phyloP scores from a whole-genome alignment of 1,140 invertebrate genomes.

The Halesus radiatus region DNA sequence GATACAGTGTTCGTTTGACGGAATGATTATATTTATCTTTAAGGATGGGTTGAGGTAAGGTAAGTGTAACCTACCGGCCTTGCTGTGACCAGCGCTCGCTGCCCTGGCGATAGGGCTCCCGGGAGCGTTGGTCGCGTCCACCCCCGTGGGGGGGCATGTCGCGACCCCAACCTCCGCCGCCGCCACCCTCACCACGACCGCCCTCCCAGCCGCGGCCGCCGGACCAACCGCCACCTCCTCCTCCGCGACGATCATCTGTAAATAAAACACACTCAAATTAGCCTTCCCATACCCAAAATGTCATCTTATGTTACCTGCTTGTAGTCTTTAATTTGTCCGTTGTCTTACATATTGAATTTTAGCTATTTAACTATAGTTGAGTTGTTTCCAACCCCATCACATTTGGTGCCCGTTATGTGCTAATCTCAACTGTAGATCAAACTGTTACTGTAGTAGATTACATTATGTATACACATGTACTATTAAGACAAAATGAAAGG shows the following conservation, averaged over 20 bases:
- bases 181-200: conserved; percentile 37
- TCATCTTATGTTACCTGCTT: background rate
- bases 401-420: no score
- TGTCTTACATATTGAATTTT: background rate
- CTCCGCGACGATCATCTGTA: conserved; percentile 53
- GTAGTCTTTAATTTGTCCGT: background rate
- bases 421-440: no score
- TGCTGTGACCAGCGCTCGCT: background rate
- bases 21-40: background rate
- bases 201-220: conserved; percentile 43
- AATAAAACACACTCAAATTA: background rate
- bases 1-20: no score
- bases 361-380: background rate
- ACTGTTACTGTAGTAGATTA: no score
- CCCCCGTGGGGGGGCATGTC: conserved; percentile 7
- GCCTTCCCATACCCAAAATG: background rate
- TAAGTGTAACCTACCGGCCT: background rate
- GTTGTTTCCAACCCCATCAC: no score
- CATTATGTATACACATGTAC: no score
- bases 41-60: background rate
- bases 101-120: conserved; percentile 25
- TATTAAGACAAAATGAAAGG: no score
- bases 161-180: conserved; percentile 40
- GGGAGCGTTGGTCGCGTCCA: background rate
- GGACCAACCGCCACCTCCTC: conserved; percentile 54